A percentile compares a stretch with the other conserved stretches of the same genome.
Evolutionary conservation across 2,888 invertebrate genomes (phyloP).

Genomic region (Agapetus fuscipes): DNA sequence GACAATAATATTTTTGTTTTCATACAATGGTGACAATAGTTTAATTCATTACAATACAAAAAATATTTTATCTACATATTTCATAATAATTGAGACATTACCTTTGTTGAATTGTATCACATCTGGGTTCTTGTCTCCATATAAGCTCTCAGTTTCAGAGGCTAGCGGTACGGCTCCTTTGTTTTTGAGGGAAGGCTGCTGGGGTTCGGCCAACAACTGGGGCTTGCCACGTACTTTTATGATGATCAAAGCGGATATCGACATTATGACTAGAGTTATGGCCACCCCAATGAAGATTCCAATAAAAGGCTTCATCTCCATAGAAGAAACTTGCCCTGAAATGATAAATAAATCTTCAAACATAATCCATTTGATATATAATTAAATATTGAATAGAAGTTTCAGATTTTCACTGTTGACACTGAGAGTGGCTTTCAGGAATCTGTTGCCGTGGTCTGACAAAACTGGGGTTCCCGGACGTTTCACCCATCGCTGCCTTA

Average conservation of each 20-base stretch:
- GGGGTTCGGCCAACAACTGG: conserved; percentile 7
- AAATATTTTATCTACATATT: too few relatives aligned
- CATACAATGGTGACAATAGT: too few relatives aligned
- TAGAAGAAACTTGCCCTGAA: conserved; percentile 7
- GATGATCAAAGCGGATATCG: conserved; percentile 4
- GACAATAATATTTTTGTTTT: too few relatives aligned
- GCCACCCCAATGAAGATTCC: conserved; percentile 11
- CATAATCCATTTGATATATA: too few relatives aligned
- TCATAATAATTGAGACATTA: too few relatives aligned
- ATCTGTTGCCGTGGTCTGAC: too few relatives aligned
- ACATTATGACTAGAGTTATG: conserved; percentile 9
- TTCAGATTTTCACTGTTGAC: too few relatives aligned
- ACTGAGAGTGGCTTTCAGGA: too few relatives aligned
- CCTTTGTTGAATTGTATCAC: conserved; percentile 56
- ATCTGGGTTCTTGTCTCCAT: conserved; percentile 42
- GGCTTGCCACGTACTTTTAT: conserved; percentile 7
- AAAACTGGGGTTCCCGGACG: too few relatives aligned
- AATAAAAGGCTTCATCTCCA: conserved; percentile 10
- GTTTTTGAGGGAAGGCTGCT: conserved; percentile 10
- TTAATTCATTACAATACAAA: too few relatives aligned
- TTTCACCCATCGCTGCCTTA: too few relatives aligned
- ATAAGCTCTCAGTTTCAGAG: conserved; percentile 18
- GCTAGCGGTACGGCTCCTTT: conserved; percentile 10
- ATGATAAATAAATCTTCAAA: not conserved
- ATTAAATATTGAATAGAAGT: too few relatives aligned